Evolutionary conservation across 1,140 invertebrate species (phyloP), one percentile per base, ranked within the genome.

Genomic region (Carposina sasakii): DNA sequence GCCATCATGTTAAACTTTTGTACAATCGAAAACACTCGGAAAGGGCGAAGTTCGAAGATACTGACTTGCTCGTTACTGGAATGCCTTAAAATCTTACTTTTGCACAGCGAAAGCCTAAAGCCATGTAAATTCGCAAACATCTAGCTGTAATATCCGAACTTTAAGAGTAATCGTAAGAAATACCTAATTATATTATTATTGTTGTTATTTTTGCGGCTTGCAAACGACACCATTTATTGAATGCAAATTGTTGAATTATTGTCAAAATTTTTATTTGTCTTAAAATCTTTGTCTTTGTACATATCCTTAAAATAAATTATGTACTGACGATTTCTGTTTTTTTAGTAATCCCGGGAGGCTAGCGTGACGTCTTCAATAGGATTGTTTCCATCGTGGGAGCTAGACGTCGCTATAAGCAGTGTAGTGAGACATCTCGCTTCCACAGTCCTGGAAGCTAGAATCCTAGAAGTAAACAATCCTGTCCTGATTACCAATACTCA

Each of bases 271-370:
- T 81, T 77, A 76, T 81, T 83, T 78, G 68, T 75, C 67, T 65
- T 74, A 70, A 73, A 78, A 70, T 55, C 54, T 65, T 76, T 71
- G 67, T 78, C 70, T 81, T 69, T 81, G 77, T 83, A 83, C 79
- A 83, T 83, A 83, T 83, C 76, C 75, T 75, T 77, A 73, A 73
- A 81, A 78, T 81, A 83, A 82, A 83, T 78, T 77, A 81, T 83
- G 76, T 81, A 83, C 79, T 63, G 71, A 83, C 66, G 62, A 65
- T 62, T n/a, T n/a, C n/a, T n/a, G n/a, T n/a, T n/a, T n/a, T n/a
- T n/a, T n/a, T n/a, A n/a, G n/a, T n/a, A n/a, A n/a, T n/a, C n/a
- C n/a, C n/a, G n/a, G n/a, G n/a, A n/a, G n/a, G n/a, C n/a, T n/a
- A n/a, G n/a, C n/a, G n/a, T n/a, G n/a, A n/a, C n/a, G n/a, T n/a